Evolutionary conservation across 64 coral and sea anemone genomes (phyloP).

Genomic region (Montipora sp.): DNA sequence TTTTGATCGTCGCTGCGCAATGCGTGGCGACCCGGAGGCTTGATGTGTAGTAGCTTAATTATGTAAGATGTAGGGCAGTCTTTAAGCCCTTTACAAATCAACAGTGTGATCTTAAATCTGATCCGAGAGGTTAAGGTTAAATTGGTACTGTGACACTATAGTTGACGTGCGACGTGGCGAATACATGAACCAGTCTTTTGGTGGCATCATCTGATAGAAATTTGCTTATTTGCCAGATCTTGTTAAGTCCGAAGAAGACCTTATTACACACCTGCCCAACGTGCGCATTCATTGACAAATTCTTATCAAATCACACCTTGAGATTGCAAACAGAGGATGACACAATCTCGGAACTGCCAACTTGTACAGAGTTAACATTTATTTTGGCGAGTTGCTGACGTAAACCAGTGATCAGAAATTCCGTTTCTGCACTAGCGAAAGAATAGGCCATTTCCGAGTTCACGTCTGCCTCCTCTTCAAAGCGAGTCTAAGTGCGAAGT

Average conservation of each 20-base stretch:
- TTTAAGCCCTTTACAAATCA: conserved; percentile 3
- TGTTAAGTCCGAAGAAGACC: no score
- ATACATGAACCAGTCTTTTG: no score
- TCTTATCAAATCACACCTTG: conserved; percentile 21
- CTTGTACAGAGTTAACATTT: not conserved
- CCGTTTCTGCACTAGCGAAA: no score
- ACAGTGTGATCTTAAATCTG: not conserved
- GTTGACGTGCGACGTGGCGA: no score
- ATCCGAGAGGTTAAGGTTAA: no score
- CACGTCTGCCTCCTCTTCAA: no score
- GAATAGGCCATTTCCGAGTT: no score
- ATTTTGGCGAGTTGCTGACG: no score
- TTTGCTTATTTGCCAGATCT: no score
- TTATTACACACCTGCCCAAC: not conserved
- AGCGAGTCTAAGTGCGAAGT: not conserved
- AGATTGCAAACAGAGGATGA: conserved; percentile 44
- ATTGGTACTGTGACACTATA: no score
- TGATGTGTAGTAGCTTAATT: not conserved
- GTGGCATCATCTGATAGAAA: no score
- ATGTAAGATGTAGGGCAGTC: conserved; percentile 4
- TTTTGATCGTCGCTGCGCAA: not conserved
- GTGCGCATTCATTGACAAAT: conserved; percentile 26
- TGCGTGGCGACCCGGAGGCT: conserved; percentile 12
- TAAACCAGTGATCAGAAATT: no score
- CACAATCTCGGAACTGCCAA: conserved; percentile 22